phyloP scores from a whole-genome alignment of 1,140 invertebrate species.

The Fopius arisanus region DNA sequence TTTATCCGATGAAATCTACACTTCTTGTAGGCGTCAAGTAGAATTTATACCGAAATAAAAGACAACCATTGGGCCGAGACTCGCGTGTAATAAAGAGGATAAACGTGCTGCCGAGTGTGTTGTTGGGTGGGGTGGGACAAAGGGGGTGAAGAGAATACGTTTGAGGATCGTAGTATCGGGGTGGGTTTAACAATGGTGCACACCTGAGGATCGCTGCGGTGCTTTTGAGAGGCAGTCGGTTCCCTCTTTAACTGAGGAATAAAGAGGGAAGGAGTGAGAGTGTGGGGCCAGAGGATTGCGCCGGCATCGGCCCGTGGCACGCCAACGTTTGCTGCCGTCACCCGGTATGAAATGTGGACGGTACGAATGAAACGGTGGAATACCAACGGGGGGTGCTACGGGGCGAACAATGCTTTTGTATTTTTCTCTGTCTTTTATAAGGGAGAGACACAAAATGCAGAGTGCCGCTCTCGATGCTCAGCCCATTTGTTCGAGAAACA shows the following conservation, averaged over 20 bases:
- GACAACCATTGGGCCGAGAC: constrained; percentile 5
- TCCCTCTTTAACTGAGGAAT: neutral
- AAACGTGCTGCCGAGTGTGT: constrained; percentile 8
- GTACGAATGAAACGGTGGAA: constrained; percentile 20
- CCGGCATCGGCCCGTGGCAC: neutral
- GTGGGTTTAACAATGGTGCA: constrained; percentile 58
- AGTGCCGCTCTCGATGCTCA: constrained; percentile 52
- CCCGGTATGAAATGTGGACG: constrained; percentile 34
- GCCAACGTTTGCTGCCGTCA: constrained; percentile 7
- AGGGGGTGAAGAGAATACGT: constrained; percentile 12
- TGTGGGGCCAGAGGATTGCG: constrained; percentile 8
- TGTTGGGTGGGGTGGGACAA: neutral
- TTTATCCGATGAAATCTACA: neutral
- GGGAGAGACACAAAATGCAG: constrained; percentile 25
- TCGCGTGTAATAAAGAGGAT: constrained; percentile 51
- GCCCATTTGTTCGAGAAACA: constrained; percentile 63
- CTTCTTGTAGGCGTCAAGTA: neutral
- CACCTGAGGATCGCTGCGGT: constrained; percentile 54
- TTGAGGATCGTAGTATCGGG: constrained; percentile 21
- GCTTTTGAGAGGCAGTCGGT: constrained; percentile 46
- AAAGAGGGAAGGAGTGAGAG: neutral
- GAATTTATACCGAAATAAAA: constrained; percentile 12
- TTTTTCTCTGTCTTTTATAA: constrained; percentile 18
- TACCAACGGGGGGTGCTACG: neutral
- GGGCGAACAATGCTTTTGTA: constrained; percentile 55